Base-by-base conservation (phyloP, 2,888 invertebrate genomes). In the Agriopis aurantiaria region DNA sequence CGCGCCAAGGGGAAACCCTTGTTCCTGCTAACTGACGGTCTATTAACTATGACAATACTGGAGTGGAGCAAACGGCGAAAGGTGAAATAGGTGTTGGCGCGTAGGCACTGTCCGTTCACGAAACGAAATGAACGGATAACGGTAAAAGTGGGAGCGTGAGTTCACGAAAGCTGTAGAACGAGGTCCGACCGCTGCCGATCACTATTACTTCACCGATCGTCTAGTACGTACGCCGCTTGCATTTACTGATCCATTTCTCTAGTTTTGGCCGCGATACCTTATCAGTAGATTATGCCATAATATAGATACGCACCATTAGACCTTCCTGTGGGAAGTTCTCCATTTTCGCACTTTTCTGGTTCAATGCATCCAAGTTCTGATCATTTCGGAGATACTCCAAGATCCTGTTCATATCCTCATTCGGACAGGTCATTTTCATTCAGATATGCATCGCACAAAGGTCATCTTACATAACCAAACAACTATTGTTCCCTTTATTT, bases 71-170 rank as follows among this genome's bases (percentile, higher is more conserved):
- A 58, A 10, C 12, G 82, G 80, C 83, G 74, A 68, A 62, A 73
- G 57, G 69, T 76, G 74, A 65, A 70, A 71, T 67, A 82, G 82
- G 79, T 76, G 79, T 78, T 82, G 82, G 86, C 89, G 89, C 85
- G 87, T 85, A 83, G 84, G 82, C 90, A 84, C 87, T 88, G 88
- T 84, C 85, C 86, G 86, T 85, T 85, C 88, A 88, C 86, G 79
- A 88, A 90, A 87, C 85, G 88, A 93, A 93, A 93, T 93, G 93
- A 92, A 89, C 88, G 91, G 84, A 81, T 92, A 93, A 93, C 94
- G 92, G 93, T 94, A 94, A 93, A 93, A 91, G 93, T 91, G 84
- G 87, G 86, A 89, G 89, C 85, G 86, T 82, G 86, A 88, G 83
- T 83, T 87, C 87, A 92, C 86, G 93, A 94, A 94, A 94, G 93